Evolutionary conservation across 2,888 invertebrate genomes (phyloP).

Genomic region (Iphiclides podalirius): DNA sequence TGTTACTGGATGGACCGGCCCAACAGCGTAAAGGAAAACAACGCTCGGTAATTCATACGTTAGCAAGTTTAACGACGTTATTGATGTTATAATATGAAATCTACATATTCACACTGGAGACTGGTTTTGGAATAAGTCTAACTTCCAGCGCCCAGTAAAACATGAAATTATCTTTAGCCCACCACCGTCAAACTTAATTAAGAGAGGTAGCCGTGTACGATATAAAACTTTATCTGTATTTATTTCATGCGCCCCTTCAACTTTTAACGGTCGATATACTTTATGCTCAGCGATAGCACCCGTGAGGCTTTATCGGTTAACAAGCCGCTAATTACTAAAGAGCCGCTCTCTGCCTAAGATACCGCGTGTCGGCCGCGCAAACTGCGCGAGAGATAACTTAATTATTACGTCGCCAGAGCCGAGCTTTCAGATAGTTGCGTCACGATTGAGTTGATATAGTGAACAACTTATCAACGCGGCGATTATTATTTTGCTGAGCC

Average conservation of each 20-base stretch:
- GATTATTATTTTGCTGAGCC: too few species aligned
- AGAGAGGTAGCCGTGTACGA: too few species aligned
- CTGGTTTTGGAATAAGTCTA: too few species aligned
- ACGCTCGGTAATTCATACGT: too few species aligned
- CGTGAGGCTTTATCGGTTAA: slow-evolving; percentile 28
- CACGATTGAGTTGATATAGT: not conserved
- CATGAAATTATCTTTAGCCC: too few species aligned
- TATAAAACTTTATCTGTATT: slow-evolving; percentile 4
- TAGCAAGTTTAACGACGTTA: too few species aligned
- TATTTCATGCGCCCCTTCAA: slow-evolving; percentile 9
- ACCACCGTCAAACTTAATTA: too few species aligned
- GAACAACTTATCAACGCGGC: not conserved
- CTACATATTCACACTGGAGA: too few species aligned
- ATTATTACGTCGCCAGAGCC: slow-evolving; percentile 30
- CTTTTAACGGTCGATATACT: slow-evolving; percentile 7
- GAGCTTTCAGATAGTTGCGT: slow-evolving; percentile 1
- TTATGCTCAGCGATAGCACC: not conserved
- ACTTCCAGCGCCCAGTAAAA: too few species aligned
- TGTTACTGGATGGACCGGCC: too few species aligned
- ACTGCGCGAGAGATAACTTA: slow-evolving; percentile 36
- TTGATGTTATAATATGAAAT: too few species aligned
- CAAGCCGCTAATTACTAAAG: slow-evolving; percentile 39
- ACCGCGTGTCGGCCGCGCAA: slow-evolving; percentile 41
- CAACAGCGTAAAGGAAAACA: too few species aligned
- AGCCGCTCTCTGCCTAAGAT: slow-evolving; percentile 42